Evolutionary conservation across 2,113 vertebrate species (phyloP).

Genomic region (Heterotis niloticus): DNA sequence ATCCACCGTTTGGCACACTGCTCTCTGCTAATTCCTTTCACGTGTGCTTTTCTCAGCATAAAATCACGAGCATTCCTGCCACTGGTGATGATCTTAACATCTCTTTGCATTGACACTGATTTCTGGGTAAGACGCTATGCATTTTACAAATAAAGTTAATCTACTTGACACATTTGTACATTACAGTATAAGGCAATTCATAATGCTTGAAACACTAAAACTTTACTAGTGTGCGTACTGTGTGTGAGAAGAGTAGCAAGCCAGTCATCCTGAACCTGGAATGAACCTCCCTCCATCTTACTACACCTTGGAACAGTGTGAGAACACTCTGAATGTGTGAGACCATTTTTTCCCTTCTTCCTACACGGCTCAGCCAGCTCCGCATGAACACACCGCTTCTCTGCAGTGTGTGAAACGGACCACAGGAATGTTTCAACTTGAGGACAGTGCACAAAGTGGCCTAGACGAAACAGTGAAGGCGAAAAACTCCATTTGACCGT

Average conservation of each 20-base stretch:
- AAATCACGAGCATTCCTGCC: no score
- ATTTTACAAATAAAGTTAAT: no score
- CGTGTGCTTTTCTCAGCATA: no score
- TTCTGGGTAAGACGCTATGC: no score
- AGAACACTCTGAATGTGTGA: not conserved
- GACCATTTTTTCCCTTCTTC: not conserved
- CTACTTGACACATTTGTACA: no score
- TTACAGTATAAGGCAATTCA: no score
- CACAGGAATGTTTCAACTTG: slow-evolving; percentile 21
- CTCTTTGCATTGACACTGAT: no score
- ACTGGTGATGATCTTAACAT: no score
- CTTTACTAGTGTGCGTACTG: no score
- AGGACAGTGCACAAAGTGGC: not conserved
- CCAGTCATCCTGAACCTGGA: not conserved
- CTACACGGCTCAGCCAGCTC: not conserved
- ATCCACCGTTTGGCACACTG: no score
- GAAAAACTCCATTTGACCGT: not conserved
- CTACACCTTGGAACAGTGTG: not conserved
- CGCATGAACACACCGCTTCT: not conserved
- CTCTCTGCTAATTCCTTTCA: no score
- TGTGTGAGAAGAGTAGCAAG: not conserved
- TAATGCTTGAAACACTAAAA: no score
- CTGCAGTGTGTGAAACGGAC: slow-evolving; percentile 13
- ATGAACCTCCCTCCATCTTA: not conserved
- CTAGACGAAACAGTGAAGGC: not conserved